Percentiles rank a stretch among this genome's conserved stretches.
phyloP scores from a whole-genome alignment of 2,113 vertebrate species.

The Ageneiosus marmoratus region DNA sequence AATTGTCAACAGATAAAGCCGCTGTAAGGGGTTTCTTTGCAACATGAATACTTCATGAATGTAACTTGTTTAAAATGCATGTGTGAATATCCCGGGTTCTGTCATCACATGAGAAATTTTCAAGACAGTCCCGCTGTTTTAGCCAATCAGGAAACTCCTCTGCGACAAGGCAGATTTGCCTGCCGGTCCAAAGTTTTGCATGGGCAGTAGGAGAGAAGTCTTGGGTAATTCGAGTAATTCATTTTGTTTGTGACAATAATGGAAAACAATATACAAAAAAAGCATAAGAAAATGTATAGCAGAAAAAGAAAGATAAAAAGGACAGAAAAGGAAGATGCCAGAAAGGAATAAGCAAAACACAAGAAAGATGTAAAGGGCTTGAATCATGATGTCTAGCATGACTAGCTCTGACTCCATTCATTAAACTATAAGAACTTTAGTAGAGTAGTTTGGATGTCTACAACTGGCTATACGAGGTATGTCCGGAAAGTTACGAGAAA shows the following conservation, averaged over 20 bases:
- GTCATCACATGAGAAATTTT: neutral
- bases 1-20: constrained; percentile 20
- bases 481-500: no score
- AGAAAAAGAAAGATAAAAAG: neutral
- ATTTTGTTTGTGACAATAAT: neutral
- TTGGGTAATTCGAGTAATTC: neutral
- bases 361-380: neutral
- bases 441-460: neutral
- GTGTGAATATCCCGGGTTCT: neutral
- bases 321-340: neutral
- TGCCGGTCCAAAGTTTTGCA: neutral
- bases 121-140: neutral
- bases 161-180: neutral
- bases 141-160: neutral
- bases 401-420: no score
- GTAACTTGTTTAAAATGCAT: neutral
- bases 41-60: neutral
- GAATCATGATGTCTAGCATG: neutral
- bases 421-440: no score
- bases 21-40: neutral
- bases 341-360: neutral
- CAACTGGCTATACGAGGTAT: neutral
- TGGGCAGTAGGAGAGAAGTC: neutral
- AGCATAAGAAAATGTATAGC: neutral
- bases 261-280: neutral